Evolutionary conservation across 2,113 vertebrate genomes (phyloP), one percentile per base, ranked within the genome.

Genomic region (Nerophis ophidion): DNA sequence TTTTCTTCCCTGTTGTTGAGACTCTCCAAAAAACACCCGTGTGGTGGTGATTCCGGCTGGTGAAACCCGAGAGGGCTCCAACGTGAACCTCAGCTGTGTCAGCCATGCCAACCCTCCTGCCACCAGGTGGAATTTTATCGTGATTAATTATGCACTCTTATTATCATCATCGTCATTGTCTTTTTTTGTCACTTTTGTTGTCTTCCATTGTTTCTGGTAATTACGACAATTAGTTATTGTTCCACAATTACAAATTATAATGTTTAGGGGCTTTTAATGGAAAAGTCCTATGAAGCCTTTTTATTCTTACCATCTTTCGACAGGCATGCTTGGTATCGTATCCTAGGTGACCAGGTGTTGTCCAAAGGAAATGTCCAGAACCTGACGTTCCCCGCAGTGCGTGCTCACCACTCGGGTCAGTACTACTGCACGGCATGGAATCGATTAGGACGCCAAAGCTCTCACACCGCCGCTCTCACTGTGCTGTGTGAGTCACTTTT

Each of bases 381-480:
- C 63, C 72, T 91, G 57, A 85, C 77, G 0, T 84, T 89, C 55
- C 34, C 70, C 1, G 79, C 78, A 1, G 86, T 88, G 53, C 84
- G 66, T 14, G 81, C 88, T 63, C 85, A 84, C 8, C 80, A 88
- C 2, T 50, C 74, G 5, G 90, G 90, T 36, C 88, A 87, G 71
- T 91, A 90, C 78, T 89, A 87, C 84, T 91, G 90, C 65, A 79
- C 65, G 0, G 83, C 82, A 1, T 86, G 84, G 76, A 91, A 87
- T 44, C 56, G 26, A 5, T 57, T 87, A 5, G 90, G 90, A 69
- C 79, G 80, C 66, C 86, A 85, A 17, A 83, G 70, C 7, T 91
- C 89, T 3, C 68, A 75, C 5, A 19, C 71, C 0, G 42, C 75
- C 14, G 63, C 84, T 4, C 77, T 91, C 8, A 64, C 77, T 13